Percentiles rank a stretch among this genome's conserved stretches.
phyloP scores from a whole-genome alignment of 92 coral and sea anemone species.

The Paragorgia papillata region DNA sequence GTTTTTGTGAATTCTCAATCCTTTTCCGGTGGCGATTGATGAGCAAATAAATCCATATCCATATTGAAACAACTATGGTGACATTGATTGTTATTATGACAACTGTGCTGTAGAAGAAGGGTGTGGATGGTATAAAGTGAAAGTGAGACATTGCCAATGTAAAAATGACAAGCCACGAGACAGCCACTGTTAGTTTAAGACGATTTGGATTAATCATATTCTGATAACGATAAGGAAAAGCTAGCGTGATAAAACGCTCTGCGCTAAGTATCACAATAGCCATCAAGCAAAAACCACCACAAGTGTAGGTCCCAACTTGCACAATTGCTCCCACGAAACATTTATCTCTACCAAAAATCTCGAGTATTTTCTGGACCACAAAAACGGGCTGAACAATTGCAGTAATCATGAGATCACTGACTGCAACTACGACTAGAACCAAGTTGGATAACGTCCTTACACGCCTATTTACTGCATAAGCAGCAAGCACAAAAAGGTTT shows the following conservation, averaged over 20 bases:
- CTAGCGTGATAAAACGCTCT: conserved; percentile 34
- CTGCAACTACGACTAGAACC: background rate
- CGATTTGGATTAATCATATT: background rate
- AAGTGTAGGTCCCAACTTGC: background rate
- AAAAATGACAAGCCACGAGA: no score
- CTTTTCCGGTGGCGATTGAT: background rate
- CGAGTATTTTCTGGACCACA: background rate
- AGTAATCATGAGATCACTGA: background rate
- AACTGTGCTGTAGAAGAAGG: background rate
- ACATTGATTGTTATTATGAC: background rate
- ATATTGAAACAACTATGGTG: background rate
- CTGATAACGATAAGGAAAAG: conserved; percentile 31
- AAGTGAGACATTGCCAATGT: background rate
- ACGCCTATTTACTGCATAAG: conserved; percentile 8
- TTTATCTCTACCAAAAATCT: background rate
- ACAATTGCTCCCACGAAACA: background rate
- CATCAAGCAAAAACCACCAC: conserved; percentile 19
- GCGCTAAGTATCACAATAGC: conserved; percentile 2
- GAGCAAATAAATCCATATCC: conserved; percentile 35
- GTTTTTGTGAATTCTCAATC: background rate
- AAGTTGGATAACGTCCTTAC: conserved; percentile 3
- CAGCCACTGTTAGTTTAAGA: background rate
- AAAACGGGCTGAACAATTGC: background rate
- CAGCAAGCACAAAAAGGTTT: background rate
- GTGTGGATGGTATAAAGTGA: background rate